Percentiles rank a stretch among this genome's conserved stretches.
Evolutionary conservation across 2,113 vertebrate species (phyloP).

Genomic region (human (Homo sapiens)): DNA sequence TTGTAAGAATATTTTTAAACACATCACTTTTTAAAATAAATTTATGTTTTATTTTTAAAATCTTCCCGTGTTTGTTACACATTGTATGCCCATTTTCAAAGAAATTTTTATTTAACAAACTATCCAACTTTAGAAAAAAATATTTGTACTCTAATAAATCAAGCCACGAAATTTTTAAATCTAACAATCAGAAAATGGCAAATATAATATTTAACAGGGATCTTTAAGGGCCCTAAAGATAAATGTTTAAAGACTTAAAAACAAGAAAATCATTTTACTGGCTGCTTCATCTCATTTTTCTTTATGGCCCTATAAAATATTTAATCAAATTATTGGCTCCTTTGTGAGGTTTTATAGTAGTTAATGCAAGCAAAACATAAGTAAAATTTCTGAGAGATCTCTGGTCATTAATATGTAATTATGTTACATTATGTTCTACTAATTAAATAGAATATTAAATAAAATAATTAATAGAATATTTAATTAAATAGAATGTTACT

Average conservation of each 20-base stretch:
- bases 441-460: too few species aligned
- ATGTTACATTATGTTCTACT: too few species aligned
- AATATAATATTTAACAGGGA: not conserved
- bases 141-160: not conserved
- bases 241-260: not conserved
- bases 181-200: not conserved
- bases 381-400: not conserved
- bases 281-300: not conserved
- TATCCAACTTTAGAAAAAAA: not conserved
- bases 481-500: not conserved
- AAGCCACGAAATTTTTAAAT: not conserved
- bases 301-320: conserved; percentile 7
- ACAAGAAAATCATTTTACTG: not conserved
- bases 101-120: not conserved
- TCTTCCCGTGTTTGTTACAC: not conserved
- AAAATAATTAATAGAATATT: too few species aligned
- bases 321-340: not conserved
- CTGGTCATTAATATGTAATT: not conserved
- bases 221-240: not conserved
- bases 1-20: conserved; percentile 13
- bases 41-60: not conserved
- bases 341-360: not conserved
- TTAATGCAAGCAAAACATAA: not conserved
- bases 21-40: not conserved
- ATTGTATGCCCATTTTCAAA: not conserved